Base-by-base conservation (phyloP, 2,797 vertebrate genomes). In the Odontamblyopus lacepedii region DNA sequence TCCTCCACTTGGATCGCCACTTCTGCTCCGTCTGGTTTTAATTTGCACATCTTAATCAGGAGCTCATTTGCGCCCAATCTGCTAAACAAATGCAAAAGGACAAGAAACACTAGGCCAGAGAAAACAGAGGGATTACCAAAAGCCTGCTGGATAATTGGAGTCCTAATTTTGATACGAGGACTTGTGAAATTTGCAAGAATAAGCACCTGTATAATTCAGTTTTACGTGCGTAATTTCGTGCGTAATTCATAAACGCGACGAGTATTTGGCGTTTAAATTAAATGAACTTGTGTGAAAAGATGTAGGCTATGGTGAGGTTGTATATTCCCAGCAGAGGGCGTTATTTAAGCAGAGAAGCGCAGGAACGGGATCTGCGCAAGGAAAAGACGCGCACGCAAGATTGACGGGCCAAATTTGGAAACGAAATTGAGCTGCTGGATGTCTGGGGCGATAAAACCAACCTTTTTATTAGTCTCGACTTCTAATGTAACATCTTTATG, bases 311-410 rank as follows among this genome's bases (percentile, higher is more conserved):
- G 23, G 23, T 35, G 44, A 16, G 12, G 3, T 18, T 9, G 60
- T 66, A 18, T 68, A 23, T 74, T 74, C 32, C 55, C 41, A 91
- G 83, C 83, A 91, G 90, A 74, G 86, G 88, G 89, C 81, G 67
- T 78, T 75, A 76, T 76, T 80, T 64, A 30, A 50, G 71, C 72
- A 72, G 72, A 7, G 67, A 57, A 53, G 41, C 64, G 66, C 2
- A 38, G 44, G 30, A 38, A 35, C 30, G 32, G 30, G 65, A 63
- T 5, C 5, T 60, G 63, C 71, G 78, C 50, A 73, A 60, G 69
- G 75, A 55, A 73, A 1, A 27, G 63, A 55, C 7, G 13, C 61
- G 63, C 27, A 61, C 63, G 51, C 64, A 41, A 67, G 69, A 67
- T 0, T 57, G 71, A 73, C 27, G 29, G 53, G 44, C 51, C 60